phyloP scores from a whole-genome alignment of 1,140 invertebrate genomes.

The Papilio dardanus region DNA sequence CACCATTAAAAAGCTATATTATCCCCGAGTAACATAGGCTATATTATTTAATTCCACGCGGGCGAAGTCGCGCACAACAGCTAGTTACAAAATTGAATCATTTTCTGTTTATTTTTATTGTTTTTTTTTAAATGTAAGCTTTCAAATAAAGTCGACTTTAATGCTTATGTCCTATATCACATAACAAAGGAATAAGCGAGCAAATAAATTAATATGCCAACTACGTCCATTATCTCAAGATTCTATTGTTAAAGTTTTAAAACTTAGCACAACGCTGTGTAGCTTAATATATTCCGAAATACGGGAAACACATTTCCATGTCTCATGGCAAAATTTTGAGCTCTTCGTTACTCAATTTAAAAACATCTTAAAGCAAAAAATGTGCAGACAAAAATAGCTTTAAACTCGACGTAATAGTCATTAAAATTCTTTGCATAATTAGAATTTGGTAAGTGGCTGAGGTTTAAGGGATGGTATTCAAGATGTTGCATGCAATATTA shows the following conservation, averaged over 20 bases:
- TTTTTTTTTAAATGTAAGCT: too few relatives aligned
- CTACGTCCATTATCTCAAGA: slow-evolving; percentile 52
- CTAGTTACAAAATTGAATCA: too few relatives aligned
- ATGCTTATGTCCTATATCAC: background rate
- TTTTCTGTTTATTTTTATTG: too few relatives aligned
- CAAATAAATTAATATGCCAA: slow-evolving; percentile 51
- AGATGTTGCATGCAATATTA: slow-evolving; percentile 67
- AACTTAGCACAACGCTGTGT: slow-evolving; percentile 55
- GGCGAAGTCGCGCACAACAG: too few relatives aligned
- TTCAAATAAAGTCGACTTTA: background rate
- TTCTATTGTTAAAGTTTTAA: slow-evolving; percentile 65
- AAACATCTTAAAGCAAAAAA: slow-evolving; percentile 42
- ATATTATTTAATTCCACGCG: too few relatives aligned
- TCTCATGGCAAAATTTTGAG: slow-evolving; percentile 70
- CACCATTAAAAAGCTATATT: too few relatives aligned
- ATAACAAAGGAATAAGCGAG: slow-evolving; percentile 33
- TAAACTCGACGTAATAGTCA: slow-evolving; percentile 32
- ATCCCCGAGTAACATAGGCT: too few relatives aligned
- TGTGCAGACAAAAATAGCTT: slow-evolving; percentile 46
- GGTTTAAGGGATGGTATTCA: slow-evolving; percentile 73
- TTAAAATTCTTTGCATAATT: slow-evolving; percentile 52
- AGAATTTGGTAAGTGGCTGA: slow-evolving; percentile 67
- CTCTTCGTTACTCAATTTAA: slow-evolving; percentile 26
- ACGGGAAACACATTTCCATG: slow-evolving; percentile 74
- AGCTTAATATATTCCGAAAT: slow-evolving; percentile 75